Conservation (phyloP, 2,888 invertebrate genomes). For the Oasisia sp. region DNA sequence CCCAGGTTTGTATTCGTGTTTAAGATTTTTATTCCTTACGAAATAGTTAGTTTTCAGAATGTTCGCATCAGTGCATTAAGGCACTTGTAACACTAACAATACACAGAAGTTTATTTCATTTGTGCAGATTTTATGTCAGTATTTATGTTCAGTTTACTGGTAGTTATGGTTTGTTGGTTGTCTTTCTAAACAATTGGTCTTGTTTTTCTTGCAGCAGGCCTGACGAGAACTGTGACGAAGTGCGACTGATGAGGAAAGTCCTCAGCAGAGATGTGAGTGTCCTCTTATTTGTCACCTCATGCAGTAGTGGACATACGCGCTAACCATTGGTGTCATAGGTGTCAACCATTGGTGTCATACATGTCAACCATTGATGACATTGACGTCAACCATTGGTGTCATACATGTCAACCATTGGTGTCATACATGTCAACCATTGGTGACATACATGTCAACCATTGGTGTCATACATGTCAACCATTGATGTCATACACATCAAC, state of each 20-base stretch:
- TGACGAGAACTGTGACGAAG: conserved; percentile 76
- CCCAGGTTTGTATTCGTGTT: not conserved
- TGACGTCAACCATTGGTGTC: too few species aligned
- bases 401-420: too few species aligned
- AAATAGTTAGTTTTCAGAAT: not conserved
- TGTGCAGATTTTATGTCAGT: not conserved
- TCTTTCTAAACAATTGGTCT: not conserved
- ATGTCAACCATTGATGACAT: too few species aligned
- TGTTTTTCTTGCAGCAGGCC: not conserved
- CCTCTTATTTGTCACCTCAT: not conserved
- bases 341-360: too few species aligned
- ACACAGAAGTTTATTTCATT: not conserved
- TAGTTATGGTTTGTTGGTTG: not conserved
- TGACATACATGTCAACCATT: too few species aligned
- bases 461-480: too few species aligned
- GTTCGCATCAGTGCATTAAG: not conserved
- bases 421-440: too few species aligned
- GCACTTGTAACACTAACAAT: too few species aligned
- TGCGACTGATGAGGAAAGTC: conserved; percentile 89
- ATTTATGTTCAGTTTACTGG: too few species aligned
- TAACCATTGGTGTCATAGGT: too few species aligned
- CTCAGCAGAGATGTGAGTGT: conserved; percentile 68
- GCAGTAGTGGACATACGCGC: not conserved
- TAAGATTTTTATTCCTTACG: not conserved
- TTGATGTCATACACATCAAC: too few species aligned